Conservation (phyloP, 2,888 invertebrate genomes). For the Drosophila kanekoi region DNA sequence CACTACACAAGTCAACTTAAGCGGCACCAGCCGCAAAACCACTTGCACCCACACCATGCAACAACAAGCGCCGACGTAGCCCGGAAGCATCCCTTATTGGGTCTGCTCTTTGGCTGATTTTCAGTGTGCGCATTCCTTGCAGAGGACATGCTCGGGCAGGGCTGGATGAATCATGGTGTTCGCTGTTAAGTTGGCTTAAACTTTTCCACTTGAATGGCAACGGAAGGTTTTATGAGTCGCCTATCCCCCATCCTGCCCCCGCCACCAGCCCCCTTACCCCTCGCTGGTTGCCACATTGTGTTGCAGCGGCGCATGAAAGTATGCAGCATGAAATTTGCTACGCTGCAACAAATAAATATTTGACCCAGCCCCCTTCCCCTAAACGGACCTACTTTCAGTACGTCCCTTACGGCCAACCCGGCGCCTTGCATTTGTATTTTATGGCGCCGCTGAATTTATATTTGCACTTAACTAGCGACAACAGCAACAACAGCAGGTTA, state of each 20-base stretch:
- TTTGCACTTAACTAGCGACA: slow-evolving; percentile 72
- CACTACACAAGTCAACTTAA: slow-evolving; percentile 52
- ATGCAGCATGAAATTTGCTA: slow-evolving; percentile 74
- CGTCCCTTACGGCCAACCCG: neutral
- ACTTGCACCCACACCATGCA: neutral
- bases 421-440: slow-evolving; percentile 55
- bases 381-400: neutral
- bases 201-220: slow-evolving; percentile 80
- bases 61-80: neutral
- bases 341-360: slow-evolving; percentile 77
- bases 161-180: slow-evolving; percentile 6
- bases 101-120: slow-evolving; percentile 48
- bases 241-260: neutral
- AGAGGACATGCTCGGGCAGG: slow-evolving; percentile 9
- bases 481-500: slow-evolving; percentile 26
- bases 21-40: slow-evolving; percentile 33
- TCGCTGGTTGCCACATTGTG: slow-evolving; percentile 57
- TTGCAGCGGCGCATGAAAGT: slow-evolving; percentile 74
- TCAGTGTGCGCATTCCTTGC: slow-evolving; percentile 51
- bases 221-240: slow-evolving; percentile 72
- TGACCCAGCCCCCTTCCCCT: slow-evolving; percentile 36
- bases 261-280: neutral
- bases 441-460: slow-evolving; percentile 74
- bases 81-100: slow-evolving; percentile 24
- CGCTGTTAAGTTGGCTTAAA: slow-evolving; percentile 75